Evolutionary conservation across 2,888 invertebrate species (phyloP), one percentile per base, ranked within the genome.

Genomic region (Lochmaea crataegi): DNA sequence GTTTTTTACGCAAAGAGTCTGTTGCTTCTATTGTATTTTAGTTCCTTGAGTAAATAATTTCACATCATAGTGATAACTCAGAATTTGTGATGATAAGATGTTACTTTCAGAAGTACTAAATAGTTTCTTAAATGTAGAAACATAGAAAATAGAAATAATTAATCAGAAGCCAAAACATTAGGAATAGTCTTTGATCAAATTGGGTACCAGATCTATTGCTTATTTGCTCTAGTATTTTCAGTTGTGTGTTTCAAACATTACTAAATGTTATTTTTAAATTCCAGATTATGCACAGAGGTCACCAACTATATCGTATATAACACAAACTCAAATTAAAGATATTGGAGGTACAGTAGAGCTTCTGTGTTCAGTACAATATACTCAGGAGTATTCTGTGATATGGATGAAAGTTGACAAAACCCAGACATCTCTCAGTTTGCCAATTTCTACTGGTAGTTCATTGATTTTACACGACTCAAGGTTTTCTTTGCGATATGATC

Each of bases 291-390:
- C 89, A 42, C 95, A 96, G 84, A 88, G 96, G 77, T 94, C 95
- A 0, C 96, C 96, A 1, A 95, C 95, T 0, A 96, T 96, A 82
- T 96, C 96, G 0, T 95, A 95, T 83, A 96, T 97, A 79, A 94
- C 96, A 0, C 96, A 96, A 83, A 95, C 96, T 84, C 96, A 96
- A 88, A 95, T 97, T 65, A 92, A 95, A 82, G 96, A 96, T 85
- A 96, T 97, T 73, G 97, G 97, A 1, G 94, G 94, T 6, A 93
- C 94, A 7, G 96, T 95, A 0, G 96, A 96, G 83, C 88, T 97
- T 78, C 92, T 93, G 75, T 97, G 97, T 84, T 95, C 96, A 0
- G 96, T 97, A 0, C 96, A 96, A 82, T 96, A 96, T 85, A 94
- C 94, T 0, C 91, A 92, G 79, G 96, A 96, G 72, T 97, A 94